phyloP scores from a whole-genome alignment of 2,797 vertebrate genomes.

The Melanotaenia maccullochi region DNA sequence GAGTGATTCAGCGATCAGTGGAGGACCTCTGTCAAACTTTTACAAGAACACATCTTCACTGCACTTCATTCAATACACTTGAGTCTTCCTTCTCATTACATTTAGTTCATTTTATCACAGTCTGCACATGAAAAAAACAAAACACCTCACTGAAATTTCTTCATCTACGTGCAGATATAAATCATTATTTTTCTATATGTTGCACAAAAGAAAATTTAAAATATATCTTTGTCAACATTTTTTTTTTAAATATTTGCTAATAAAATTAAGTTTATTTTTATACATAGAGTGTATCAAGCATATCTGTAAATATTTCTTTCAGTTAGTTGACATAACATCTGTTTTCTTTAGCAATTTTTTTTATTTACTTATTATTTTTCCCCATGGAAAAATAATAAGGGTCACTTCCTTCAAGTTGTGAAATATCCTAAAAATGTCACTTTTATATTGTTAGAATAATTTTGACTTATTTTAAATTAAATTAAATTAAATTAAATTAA shows the following conservation, averaged over 20 bases:
- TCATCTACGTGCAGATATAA: not conserved
- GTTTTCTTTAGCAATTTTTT: not conserved
- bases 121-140: not conserved
- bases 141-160: not conserved
- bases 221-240: no score
- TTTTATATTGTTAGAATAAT: not conserved
- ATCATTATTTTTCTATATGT: not conserved
- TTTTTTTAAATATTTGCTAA: no score
- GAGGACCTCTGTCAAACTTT: conserved; percentile 5
- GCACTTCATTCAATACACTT: not conserved
- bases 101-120: not conserved
- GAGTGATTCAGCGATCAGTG: conserved; percentile 4
- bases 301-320: no score
- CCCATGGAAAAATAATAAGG: not conserved
- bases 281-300: no score
- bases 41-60: conserved; percentile 2
- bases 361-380: not conserved
- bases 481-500: not conserved
- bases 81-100: not conserved
- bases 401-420: not conserved
- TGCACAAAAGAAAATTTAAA: not conserved
- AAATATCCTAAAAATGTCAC: not conserved
- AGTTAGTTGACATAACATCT: not conserved
- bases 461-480: not conserved
- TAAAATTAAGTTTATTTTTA: not conserved